A percentile compares a stretch with the other conserved stretches of the same genome.
Evolutionary conservation across 2,113 vertebrate species (phyloP).

Genomic region (Psittacula cyanocephala): DNA sequence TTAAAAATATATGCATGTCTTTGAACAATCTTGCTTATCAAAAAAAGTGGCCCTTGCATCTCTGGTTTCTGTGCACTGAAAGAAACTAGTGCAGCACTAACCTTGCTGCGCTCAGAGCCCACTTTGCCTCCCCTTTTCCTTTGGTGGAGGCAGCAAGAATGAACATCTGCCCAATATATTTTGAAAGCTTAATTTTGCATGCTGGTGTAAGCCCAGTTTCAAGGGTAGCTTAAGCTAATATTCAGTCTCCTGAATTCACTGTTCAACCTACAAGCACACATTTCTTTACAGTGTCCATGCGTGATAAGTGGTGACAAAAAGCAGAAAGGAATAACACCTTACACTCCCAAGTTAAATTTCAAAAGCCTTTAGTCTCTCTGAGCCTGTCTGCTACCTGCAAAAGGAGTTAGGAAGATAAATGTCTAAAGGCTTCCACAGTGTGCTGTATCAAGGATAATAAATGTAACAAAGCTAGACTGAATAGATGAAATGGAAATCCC

Average conservation of each 20-base stretch:
- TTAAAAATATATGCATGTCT: accelerated
- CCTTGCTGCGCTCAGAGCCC: background rate
- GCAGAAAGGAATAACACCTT: background rate
- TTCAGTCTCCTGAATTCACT: background rate
- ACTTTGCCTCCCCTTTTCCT: background rate
- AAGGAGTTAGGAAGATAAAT: background rate
- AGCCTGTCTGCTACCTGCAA: background rate
- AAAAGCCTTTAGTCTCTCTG: background rate
- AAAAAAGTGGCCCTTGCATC: background rate
- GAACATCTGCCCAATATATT: accelerated
- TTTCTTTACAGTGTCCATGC: background rate
- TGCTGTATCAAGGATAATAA: background rate
- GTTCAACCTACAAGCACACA: background rate
- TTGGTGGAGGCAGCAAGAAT: background rate
- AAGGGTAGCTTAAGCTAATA: background rate
- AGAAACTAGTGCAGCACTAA: accelerated
- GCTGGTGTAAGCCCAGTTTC: background rate
- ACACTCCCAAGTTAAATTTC: accelerated
- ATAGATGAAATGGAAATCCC: background rate
- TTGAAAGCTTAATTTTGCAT: background rate
- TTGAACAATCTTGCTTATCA: background rate
- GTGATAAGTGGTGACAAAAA: background rate
- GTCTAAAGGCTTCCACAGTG: background rate
- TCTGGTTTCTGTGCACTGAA: background rate
- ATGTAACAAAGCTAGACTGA: background rate